A percentile compares a stretch with the other conserved stretches of the same genome.
Evolutionary conservation across 2,888 invertebrate species (phyloP).

Genomic region (Hedya salicella): DNA sequence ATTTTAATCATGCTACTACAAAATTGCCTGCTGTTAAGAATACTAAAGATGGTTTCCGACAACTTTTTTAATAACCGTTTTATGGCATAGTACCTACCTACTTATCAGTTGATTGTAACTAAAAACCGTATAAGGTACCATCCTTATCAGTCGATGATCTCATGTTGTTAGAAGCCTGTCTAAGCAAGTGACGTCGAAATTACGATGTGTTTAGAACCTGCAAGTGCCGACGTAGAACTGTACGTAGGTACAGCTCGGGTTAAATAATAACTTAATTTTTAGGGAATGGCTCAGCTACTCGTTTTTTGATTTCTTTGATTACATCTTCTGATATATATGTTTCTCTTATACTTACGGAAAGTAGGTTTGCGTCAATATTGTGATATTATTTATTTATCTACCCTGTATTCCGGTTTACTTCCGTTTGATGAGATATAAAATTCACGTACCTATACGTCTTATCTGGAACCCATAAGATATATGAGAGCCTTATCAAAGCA

Average conservation of each 20-base stretch:
- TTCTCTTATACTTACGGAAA: too few species aligned
- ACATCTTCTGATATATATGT: too few species aligned
- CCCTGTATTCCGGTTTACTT: not conserved
- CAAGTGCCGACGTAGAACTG: not conserved
- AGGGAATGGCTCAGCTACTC: not conserved
- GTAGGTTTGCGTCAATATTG: too few species aligned
- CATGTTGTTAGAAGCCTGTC: constrained; percentile 16
- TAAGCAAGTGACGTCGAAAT: constrained; percentile 5
- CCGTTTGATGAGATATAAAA: not conserved
- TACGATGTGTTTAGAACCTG: not conserved
- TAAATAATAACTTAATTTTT: not conserved
- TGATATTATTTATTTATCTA: not conserved
- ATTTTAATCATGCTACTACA: too few species aligned
- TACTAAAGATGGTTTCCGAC: too few species aligned
- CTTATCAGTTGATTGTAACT: not conserved
- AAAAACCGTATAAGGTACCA: constrained; percentile 7
- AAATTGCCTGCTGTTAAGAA: too few species aligned
- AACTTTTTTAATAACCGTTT: not conserved
- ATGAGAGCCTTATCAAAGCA: constrained; percentile 14
- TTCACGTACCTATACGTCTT: not conserved
- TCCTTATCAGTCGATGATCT: constrained; percentile 37
- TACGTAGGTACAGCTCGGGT: too few species aligned
- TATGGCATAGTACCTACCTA: not conserved
- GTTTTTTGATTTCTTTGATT: too few species aligned
- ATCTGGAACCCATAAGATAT: not conserved